Percentiles rank a stretch among this genome's conserved stretches.
phyloP scores from a whole-genome alignment of 2,797 vertebrate species.

The Lacerta bilineata region DNA sequence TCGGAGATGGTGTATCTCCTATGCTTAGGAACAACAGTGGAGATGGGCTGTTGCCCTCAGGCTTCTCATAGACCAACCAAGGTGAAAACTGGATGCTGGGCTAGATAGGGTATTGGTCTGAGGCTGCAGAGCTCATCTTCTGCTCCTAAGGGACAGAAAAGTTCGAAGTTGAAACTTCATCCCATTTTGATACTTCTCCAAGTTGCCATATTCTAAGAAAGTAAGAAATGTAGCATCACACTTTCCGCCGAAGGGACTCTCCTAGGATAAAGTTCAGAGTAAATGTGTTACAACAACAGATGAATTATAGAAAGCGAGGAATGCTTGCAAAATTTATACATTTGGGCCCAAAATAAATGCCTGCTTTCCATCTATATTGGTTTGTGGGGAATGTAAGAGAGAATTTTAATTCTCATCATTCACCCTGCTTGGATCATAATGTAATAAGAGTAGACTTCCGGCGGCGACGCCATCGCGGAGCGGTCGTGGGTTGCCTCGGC shows the following conservation, averaged over 20 bases:
- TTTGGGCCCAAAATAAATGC: slow-evolving; percentile 2
- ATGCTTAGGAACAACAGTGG: background rate
- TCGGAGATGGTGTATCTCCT: too few relatives aligned
- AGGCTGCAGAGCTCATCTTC: background rate
- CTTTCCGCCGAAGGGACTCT: background rate
- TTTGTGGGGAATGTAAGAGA: background rate
- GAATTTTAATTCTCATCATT: background rate
- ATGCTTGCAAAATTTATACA: background rate
- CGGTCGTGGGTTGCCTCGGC: too few relatives aligned
- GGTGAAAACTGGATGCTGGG: background rate
- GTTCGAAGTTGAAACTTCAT: background rate
- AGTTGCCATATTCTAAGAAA: background rate
- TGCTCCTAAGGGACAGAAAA: background rate
- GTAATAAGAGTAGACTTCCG: background rate
- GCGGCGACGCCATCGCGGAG: too few relatives aligned
- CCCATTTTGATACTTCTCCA: background rate
- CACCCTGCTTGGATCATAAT: background rate
- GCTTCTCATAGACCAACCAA: background rate
- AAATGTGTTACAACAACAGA: slow-evolving; percentile 3
- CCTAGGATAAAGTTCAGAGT: background rate
- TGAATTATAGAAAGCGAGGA: slow-evolving; percentile 14
- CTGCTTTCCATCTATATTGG: background rate
- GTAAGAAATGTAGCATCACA: background rate
- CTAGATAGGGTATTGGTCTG: background rate
- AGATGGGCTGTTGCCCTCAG: background rate